Conservation (phyloP, 2,888 invertebrate genomes). For the Dilophus febrilis region DNA sequence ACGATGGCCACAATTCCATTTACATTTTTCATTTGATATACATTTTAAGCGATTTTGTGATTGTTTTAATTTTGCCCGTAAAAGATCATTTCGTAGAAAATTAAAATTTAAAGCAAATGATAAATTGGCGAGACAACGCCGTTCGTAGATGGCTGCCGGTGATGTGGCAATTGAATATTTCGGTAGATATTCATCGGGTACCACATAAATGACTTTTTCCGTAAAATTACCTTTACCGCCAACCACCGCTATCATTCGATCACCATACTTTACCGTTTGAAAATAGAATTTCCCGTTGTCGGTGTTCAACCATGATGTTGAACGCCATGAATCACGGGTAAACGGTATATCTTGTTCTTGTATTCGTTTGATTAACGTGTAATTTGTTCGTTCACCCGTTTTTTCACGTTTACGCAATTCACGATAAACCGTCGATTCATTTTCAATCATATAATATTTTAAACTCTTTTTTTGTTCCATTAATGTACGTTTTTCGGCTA, state of each 20-base stretch:
- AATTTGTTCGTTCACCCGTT: slow-evolving; percentile 19
- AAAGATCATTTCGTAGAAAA: too few relatives aligned
- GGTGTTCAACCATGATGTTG: slow-evolving; percentile 25
- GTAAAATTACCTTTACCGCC: slow-evolving; percentile 24
- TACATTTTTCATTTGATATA: too few relatives aligned
- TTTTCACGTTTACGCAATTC: slow-evolving; percentile 24
- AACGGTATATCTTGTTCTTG: slow-evolving; percentile 23
- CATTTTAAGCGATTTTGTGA: too few relatives aligned
- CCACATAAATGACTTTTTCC: slow-evolving; percentile 14
- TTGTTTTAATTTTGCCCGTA: too few relatives aligned
- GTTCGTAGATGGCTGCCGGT: too few relatives aligned
- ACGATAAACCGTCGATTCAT: slow-evolving; percentile 25
- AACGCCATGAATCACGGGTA: slow-evolving; percentile 26
- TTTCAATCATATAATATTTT: slow-evolving; percentile 28
- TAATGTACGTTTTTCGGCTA: slow-evolving; percentile 34
- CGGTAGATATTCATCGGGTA: background rate
- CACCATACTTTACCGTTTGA: slow-evolving; percentile 22
- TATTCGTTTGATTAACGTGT: slow-evolving; percentile 17
- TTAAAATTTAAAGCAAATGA: too few relatives aligned
- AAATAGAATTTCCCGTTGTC: slow-evolving; percentile 24
- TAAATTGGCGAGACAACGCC: too few relatives aligned
- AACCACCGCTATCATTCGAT: slow-evolving; percentile 17
- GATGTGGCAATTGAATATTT: too few relatives aligned
- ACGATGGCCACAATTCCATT: too few relatives aligned
- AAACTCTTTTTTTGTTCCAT: slow-evolving; percentile 24